phyloP scores from a whole-genome alignment of 2,113 vertebrate species.

The Euleptes europaea region DNA sequence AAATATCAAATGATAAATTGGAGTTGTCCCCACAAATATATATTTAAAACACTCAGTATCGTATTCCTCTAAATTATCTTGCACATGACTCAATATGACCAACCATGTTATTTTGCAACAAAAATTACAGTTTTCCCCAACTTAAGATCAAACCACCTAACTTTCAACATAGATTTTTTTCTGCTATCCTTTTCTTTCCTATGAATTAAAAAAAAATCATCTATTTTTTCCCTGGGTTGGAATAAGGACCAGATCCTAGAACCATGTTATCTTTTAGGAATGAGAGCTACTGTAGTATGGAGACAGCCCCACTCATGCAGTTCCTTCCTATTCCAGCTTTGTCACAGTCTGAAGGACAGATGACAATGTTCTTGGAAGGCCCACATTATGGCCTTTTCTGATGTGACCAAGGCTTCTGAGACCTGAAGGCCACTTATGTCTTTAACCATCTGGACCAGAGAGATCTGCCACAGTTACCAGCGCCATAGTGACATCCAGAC shows the following conservation, averaged over 20 bases:
- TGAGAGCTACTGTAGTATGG: not conserved
- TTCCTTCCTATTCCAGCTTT: too few species aligned
- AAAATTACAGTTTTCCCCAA: not conserved
- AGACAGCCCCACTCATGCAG: too few species aligned
- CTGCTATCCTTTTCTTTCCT: not conserved
- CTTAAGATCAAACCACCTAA: not conserved
- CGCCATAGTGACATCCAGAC: too few species aligned
- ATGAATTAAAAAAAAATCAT: not conserved
- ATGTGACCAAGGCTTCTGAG: too few species aligned
- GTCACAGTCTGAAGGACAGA: too few species aligned
- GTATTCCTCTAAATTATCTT: not conserved
- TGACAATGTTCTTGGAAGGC: too few species aligned
- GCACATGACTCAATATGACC: not conserved
- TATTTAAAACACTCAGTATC: constrained; percentile 7
- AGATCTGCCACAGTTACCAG: too few species aligned
- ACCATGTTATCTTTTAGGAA: not conserved
- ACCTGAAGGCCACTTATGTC: too few species aligned
- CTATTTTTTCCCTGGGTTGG: too few species aligned
- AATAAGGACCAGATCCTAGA: not conserved
- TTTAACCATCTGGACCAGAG: too few species aligned
- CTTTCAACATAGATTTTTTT: not conserved
- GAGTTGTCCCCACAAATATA: not conserved
- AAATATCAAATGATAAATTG: constrained; percentile 1
- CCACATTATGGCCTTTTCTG: too few species aligned
- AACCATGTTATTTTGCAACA: not conserved